A percentile compares a stretch with the other conserved stretches of the same genome.
Conservation (phyloP, 64 coral and sea anemone species). For the Platygyra sinensis region DNA sequence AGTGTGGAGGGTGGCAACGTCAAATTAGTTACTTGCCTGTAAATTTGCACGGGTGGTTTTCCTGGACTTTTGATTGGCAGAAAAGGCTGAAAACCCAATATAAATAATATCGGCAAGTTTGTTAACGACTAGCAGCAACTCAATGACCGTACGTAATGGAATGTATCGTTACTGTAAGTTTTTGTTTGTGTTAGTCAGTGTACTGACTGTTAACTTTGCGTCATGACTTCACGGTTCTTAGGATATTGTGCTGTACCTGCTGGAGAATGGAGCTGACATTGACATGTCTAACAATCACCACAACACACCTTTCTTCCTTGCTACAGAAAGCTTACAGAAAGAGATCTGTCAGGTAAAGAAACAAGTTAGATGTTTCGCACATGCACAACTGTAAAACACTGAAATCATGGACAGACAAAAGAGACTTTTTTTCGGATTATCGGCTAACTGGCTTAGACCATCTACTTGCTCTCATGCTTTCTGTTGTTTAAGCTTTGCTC, state of each 20-base stretch:
- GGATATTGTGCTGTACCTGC: slow-evolving; percentile 82
- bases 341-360: slow-evolving; percentile 83
- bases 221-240: not conserved
- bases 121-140: not conserved
- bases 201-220: not conserved
- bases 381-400: too few species aligned
- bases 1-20: too few species aligned
- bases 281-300: slow-evolving; percentile 81
- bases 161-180: not conserved
- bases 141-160: not conserved
- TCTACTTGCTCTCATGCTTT: too few species aligned
- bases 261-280: slow-evolving; percentile 91
- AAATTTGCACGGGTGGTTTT: too few species aligned
- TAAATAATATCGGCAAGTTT: too few species aligned
- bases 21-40: too few species aligned
- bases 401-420: too few species aligned
- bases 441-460: too few species aligned
- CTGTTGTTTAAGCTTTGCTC: too few species aligned
- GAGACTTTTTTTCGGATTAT: too few species aligned
- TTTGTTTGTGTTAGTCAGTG: not conserved
- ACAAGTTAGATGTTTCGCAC: not conserved
- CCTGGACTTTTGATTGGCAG: too few species aligned
- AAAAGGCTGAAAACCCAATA: too few species aligned
- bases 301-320: slow-evolving; percentile 95
- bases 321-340: slow-evolving; percentile 86